These are phyloP conservation scores for Orbicella faveolata DNA, from an alignment of 64 coral and sea anemone genomes.

Conservation along the genomic window DNA sequence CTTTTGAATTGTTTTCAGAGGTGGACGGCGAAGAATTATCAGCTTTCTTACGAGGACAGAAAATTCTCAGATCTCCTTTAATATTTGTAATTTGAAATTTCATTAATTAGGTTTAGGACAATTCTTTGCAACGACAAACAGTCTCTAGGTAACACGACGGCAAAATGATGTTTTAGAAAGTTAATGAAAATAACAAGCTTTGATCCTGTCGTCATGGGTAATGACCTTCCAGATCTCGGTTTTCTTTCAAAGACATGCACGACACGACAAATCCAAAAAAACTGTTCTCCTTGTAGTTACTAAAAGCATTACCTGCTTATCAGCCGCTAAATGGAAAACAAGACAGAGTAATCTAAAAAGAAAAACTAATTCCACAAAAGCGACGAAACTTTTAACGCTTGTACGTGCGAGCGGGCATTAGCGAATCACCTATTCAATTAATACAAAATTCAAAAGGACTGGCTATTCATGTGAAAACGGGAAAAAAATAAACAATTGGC, in stretches of 20 bases:
- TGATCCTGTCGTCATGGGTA: background rate
- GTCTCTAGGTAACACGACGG: background rate
- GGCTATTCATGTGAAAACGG: conserved; percentile 1
- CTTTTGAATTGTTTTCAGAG: too few species aligned
- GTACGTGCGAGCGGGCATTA: too few species aligned
- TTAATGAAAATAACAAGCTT: background rate
- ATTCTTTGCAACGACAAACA: background rate
- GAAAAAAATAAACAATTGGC: background rate
- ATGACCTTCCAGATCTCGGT: background rate
- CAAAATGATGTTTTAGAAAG: background rate
- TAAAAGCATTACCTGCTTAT: too few species aligned
- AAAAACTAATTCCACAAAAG: too few species aligned
- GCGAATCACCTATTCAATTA: too few species aligned
- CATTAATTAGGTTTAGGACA: background rate
- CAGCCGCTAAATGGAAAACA: too few species aligned
- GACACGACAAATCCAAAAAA: too few species aligned
- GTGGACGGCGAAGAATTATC: background rate
- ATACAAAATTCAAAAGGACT: background rate
- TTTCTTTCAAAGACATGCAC: background rate
- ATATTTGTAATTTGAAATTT: background rate
- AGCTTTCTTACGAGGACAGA: background rate
- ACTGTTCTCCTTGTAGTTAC: too few species aligned
- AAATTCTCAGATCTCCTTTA: background rate
- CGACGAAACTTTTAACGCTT: too few species aligned
- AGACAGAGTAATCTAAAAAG: too few species aligned